Evolutionary conservation across 2,797 vertebrate species (phyloP).

Genomic region (Platalea minor): DNA sequence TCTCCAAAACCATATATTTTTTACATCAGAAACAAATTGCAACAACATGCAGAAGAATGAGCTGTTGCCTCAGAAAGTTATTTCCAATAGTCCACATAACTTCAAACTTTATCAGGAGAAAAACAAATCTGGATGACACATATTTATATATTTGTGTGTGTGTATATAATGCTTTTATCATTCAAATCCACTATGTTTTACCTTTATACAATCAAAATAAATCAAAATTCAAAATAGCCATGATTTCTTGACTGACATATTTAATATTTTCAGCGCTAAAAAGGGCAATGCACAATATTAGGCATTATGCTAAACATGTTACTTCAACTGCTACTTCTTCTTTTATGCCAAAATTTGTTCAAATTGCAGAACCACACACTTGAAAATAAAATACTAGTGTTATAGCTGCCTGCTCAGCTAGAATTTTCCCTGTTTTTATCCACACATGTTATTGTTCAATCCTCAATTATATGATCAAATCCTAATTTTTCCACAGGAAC

Average conservation of each 20-base stretch:
- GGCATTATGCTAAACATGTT: neutral
- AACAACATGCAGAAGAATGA: slow-evolving; percentile 12
- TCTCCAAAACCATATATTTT: neutral
- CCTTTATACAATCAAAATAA: neutral
- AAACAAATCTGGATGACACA: neutral
- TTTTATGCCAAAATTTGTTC: neutral
- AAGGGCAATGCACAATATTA: neutral
- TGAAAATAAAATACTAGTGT: neutral
- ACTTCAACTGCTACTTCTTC: neutral
- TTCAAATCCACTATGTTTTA: neutral
- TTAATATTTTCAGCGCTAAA: neutral
- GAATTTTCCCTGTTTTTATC: neutral
- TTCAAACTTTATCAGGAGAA: slow-evolving; percentile 14
- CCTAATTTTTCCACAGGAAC: neutral
- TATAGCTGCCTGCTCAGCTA: neutral
- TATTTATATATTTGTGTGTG: neutral
- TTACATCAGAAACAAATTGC: slow-evolving; percentile 43
- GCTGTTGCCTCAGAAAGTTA: neutral
- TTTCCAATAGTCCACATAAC: neutral
- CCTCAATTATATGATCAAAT: neutral
- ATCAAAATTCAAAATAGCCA: neutral
- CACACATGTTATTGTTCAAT: neutral
- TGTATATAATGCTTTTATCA: neutral
- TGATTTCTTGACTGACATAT: neutral
- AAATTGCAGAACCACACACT: neutral